phyloP scores from a whole-genome alignment of 2,888 invertebrate species.

The Eupithecia insigniata region DNA sequence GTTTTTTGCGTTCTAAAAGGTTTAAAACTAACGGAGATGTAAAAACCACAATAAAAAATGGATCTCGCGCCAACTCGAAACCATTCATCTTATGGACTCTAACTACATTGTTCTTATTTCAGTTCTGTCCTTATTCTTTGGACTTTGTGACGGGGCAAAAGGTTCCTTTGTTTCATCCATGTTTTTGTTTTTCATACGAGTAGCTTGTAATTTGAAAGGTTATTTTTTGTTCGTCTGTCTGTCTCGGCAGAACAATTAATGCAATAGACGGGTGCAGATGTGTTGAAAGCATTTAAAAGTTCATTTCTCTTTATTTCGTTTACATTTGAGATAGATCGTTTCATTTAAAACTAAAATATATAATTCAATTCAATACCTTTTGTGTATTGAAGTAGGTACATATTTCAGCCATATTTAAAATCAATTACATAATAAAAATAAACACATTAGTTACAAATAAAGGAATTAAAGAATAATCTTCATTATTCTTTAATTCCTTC shows the following conservation, averaged over 20 bases:
- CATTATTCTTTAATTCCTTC: neutral
- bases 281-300: constrained; percentile 5
- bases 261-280: constrained; percentile 29
- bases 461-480: no score
- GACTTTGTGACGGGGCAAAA: constrained; percentile 33
- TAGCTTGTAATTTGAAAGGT: constrained; percentile 65
- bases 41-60: no score
- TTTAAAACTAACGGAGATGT: no score
- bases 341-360: neutral
- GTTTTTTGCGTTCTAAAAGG: no score
- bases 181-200: constrained; percentile 59
- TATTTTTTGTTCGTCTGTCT: constrained; percentile 47
- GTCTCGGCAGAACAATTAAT: constrained; percentile 36
- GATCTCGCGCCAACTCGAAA: no score
- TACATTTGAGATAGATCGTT: neutral
- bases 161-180: constrained; percentile 55
- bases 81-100: neutral
- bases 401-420: no score
- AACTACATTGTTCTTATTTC: neutral
- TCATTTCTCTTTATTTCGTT: neutral
- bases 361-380: no score
- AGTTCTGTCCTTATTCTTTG: neutral
- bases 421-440: no score
- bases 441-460: no score
- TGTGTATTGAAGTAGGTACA: no score